Conservation (phyloP, 1,140 invertebrate species). For the Drosophila kurseongensis region DNA sequence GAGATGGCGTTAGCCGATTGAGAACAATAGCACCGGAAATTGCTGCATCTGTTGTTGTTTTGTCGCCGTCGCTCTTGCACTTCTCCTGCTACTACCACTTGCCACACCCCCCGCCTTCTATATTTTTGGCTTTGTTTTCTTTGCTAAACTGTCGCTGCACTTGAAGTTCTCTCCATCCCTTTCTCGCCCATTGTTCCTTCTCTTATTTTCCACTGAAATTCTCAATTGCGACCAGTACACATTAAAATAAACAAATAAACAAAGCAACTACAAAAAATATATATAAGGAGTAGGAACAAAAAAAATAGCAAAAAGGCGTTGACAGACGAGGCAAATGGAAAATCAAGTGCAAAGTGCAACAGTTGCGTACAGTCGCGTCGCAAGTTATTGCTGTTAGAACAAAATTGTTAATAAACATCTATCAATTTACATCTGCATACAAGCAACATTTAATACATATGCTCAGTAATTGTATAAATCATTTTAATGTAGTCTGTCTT, state of each 20-base stretch:
- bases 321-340: conserved; percentile 11
- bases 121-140: conserved; percentile 38
- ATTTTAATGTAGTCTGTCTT: too few species aligned
- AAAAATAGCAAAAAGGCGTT: conserved; percentile 12
- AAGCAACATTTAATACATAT: too few species aligned
- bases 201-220: conserved; percentile 34
- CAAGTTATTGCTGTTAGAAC: not conserved
- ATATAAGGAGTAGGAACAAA: not conserved
- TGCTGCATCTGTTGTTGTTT: conserved; percentile 79
- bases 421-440: too few species aligned
- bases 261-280: conserved; percentile 6
- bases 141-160: conserved; percentile 54
- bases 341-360: conserved; percentile 24
- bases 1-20: conserved; percentile 79
- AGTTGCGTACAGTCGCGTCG: conserved; percentile 24
- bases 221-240: conserved; percentile 38
- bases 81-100: conserved; percentile 20
- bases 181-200: conserved; percentile 14
- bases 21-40: conserved; percentile 80
- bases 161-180: conserved; percentile 49
- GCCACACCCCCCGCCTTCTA: conserved; percentile 20
- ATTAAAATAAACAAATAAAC: conserved; percentile 15
- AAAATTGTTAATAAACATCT: too few species aligned
- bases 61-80: conserved; percentile 19
- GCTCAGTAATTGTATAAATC: too few species aligned